A percentile compares a stretch with the other conserved stretches of the same genome.
Conservation (phyloP, 2,797 vertebrate species). For the Periparus ater region DNA sequence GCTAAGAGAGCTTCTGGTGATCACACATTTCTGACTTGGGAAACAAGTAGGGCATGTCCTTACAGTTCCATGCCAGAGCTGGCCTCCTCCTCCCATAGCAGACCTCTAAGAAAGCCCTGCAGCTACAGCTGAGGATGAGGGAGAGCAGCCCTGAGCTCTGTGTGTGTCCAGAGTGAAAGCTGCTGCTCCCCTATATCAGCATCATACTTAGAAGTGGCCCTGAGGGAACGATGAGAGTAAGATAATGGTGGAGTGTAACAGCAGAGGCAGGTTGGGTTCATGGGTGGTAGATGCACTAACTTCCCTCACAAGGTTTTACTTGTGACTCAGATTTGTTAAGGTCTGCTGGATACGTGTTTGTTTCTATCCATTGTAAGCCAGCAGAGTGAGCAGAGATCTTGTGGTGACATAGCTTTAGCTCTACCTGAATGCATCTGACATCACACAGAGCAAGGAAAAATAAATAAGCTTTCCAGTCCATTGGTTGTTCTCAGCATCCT, state of each 20-base stretch:
- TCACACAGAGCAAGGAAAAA: background rate
- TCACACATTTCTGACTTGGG: background rate
- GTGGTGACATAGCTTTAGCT: background rate
- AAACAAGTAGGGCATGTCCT: background rate
- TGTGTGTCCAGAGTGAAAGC: background rate
- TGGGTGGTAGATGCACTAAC: background rate
- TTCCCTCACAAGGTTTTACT: background rate
- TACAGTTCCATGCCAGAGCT: background rate
- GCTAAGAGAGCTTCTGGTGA: background rate
- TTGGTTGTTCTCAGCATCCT: background rate
- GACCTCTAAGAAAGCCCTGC: background rate
- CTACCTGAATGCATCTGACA: constrained; percentile 2
- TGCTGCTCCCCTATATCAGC: background rate
- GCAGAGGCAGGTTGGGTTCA: background rate
- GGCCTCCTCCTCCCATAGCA: background rate
- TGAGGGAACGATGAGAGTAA: background rate
- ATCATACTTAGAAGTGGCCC: background rate
- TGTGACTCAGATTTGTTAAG: background rate
- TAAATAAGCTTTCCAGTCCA: background rate
- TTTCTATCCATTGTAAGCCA: background rate
- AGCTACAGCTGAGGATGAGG: background rate
- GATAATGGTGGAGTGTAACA: background rate
- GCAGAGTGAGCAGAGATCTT: background rate
- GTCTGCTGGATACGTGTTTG: background rate
- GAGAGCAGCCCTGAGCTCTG: background rate